A percentile compares a stretch with the other conserved stretches of the same genome.
phyloP scores from a whole-genome alignment of 2,888 invertebrate genomes.

The Caenorhabditis sp. region DNA sequence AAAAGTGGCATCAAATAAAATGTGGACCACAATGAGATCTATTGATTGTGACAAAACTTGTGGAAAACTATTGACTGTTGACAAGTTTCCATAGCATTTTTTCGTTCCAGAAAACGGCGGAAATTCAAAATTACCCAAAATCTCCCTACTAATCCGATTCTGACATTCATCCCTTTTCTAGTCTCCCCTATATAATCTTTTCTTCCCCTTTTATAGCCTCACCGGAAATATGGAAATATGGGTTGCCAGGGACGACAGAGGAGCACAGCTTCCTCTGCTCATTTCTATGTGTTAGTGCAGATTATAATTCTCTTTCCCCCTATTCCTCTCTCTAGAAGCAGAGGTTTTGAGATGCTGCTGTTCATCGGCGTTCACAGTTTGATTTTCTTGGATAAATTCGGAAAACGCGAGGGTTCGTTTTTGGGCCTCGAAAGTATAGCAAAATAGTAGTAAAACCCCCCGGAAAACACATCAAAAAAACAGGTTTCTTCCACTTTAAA shows the following conservation, averaged over 20 bases:
- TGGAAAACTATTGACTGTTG: too few relatives aligned
- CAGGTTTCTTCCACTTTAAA: too few relatives aligned
- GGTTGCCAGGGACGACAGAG: background rate
- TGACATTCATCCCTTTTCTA: background rate
- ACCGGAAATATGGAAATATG: conserved; percentile 7
- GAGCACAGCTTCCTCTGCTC: background rate
- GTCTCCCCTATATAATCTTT: background rate
- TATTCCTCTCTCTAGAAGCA: background rate
- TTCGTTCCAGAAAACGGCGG: too few relatives aligned
- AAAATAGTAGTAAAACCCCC: background rate
- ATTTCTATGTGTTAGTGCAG: conserved; percentile 5
- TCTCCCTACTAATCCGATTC: background rate
- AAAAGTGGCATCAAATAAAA: too few relatives aligned
- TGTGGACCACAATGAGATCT: too few relatives aligned
- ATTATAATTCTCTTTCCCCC: background rate
- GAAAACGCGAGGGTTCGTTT: background rate
- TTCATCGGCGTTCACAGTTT: conserved; percentile 34
- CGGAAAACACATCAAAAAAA: too few relatives aligned
- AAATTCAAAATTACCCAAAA: too few relatives aligned
- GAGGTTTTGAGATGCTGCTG: conserved; percentile 15
- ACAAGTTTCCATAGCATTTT: too few relatives aligned
- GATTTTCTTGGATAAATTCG: conserved; percentile 14
- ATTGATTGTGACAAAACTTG: too few relatives aligned
- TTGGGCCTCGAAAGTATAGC: too few relatives aligned
- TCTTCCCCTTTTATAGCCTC: background rate